Conservation (phyloP, 2,113 vertebrate genomes). For the Sapayoa aenigma region DNA sequence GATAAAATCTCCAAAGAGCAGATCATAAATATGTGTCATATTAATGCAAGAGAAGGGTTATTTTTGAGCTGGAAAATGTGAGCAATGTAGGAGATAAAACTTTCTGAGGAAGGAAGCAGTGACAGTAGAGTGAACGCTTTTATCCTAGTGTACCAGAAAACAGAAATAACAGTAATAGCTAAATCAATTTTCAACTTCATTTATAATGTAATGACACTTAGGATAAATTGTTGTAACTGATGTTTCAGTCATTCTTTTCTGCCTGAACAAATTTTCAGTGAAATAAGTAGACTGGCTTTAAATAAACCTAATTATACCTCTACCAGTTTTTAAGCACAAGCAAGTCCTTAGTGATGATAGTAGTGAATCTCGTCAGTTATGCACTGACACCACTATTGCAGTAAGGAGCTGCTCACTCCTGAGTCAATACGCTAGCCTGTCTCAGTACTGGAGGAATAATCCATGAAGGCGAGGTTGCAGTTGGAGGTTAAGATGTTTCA, state of each 20-base stretch:
- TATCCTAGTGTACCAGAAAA: neutral
- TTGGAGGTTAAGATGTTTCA: conserved; percentile 28
- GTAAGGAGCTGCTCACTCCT: neutral
- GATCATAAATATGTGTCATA: neutral
- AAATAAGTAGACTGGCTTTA: neutral
- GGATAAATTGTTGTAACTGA: neutral
- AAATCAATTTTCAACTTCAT: neutral
- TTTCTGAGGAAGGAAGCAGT: neutral
- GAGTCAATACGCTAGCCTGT: neutral
- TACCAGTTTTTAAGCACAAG: neutral
- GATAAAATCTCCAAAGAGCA: neutral
- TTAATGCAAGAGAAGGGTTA: neutral
- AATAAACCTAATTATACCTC: neutral
- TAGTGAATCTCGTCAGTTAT: neutral
- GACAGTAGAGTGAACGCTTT: neutral
- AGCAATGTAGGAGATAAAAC: neutral
- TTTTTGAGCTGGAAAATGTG: neutral
- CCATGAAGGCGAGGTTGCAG: neutral
- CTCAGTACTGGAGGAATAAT: neutral
- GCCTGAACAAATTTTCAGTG: neutral
- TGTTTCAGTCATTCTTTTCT: neutral
- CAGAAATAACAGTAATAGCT: neutral
- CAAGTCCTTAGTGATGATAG: neutral
- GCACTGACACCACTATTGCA: neutral
- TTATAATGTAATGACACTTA: neutral